Evolutionary conservation across 2,888 invertebrate genomes (phyloP), one percentile per base, ranked within the genome.

Genomic region (Apodemia mormo): DNA sequence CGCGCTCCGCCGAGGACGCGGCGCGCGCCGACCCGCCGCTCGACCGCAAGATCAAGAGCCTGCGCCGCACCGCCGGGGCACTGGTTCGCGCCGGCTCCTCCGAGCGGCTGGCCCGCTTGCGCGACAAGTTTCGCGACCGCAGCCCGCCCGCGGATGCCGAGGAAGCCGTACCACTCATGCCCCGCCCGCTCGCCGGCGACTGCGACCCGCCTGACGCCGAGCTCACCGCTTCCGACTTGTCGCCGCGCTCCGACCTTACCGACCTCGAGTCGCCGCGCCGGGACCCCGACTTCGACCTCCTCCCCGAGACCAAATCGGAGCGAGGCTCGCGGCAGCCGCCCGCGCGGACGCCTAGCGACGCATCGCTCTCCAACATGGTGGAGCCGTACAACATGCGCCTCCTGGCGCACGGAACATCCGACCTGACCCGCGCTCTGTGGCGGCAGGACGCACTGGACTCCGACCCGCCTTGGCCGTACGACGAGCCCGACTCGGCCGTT

Each of bases 111-210:
- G 77, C 88, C 74, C 84, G 90, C 14, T 80, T 93, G 56, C 85
- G 87, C 72, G 83, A 85, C 67, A 84, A 84, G 9, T 88, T 88
- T n/a, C 87, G 87, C 58, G 90, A 90, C 37, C 87, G 89, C 76
- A 90, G 86, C 76, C 90, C 89, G 71, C 74, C 80, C 72, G 86
- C 85, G 69, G 87, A 86, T 81, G 96, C 96, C 82, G 96, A 96
- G 80, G 95, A 95, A 76, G 95, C 96, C 2, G 96, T 96, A 70
- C 91, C 96, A 72, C 95, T 96, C 8, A 94, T 94, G 75, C 92
- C 93, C 9, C 87, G 70, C 85, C 88, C 6, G 87, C 71, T 66
- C 68, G 66, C 58, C 72, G 73, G 85, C 77, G 77, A 80, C 70
- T 79, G 77, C 67, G 78, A 79, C 71, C 74, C 76, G 71, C 79